Evolutionary conservation across 1,140 invertebrate species (phyloP).

Genomic region (Macrotrachela quadricornifera): DNA sequence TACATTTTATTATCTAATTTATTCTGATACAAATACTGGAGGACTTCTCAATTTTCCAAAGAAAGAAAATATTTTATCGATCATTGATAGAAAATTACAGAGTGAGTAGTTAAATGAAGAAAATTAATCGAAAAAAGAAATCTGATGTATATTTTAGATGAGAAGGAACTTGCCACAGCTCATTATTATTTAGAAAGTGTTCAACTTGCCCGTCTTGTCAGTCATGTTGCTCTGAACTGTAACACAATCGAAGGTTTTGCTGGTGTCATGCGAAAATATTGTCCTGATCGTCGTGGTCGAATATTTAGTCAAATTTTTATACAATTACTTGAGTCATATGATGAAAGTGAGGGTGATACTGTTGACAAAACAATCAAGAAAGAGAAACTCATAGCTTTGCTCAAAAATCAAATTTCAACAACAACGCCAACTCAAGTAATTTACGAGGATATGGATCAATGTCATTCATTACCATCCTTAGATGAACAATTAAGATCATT

Average conservation of each 20-base stretch:
- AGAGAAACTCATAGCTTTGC: background rate
- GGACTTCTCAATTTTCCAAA: background rate
- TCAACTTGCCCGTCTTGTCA: background rate
- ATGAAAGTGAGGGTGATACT: background rate
- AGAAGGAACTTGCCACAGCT: background rate
- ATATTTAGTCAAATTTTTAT: background rate
- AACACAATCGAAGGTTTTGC: conserved; percentile 1
- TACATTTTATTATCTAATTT: background rate
- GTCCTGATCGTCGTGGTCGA: background rate
- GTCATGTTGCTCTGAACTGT: background rate
- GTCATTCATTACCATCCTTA: too few relatives aligned
- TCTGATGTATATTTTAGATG: too few relatives aligned
- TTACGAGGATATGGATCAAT: too few relatives aligned
- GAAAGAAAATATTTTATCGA: conserved; percentile 1
- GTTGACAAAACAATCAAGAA: background rate
- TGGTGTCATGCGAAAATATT: conserved; percentile 2
- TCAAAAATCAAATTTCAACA: background rate
- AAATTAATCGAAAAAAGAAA: too few relatives aligned
- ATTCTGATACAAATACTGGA: too few relatives aligned
- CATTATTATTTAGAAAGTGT: background rate
- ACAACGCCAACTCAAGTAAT: too few relatives aligned
- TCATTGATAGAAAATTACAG: background rate
- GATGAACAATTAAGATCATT: too few relatives aligned
- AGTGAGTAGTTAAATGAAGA: background rate
- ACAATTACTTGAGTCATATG: background rate